A percentile compares a stretch with the other conserved stretches of the same genome.
These are phyloP conservation scores for Caenorhabditis becei DNA, from an alignment of 2,888 invertebrate genomes.

Conservation along the genomic window DNA sequence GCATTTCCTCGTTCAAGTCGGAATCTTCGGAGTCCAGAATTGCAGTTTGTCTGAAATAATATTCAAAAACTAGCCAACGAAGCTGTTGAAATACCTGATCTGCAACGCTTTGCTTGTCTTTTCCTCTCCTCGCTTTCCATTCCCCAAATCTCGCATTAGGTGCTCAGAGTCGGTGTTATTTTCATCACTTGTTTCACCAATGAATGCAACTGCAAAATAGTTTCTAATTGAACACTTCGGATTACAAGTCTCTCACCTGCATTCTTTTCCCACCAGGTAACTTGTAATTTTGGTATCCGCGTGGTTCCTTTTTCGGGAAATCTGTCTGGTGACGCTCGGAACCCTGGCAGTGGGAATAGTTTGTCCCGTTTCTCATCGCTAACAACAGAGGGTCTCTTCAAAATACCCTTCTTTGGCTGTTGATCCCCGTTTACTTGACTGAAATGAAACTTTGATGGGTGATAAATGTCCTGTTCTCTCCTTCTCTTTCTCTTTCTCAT, in stretches of 20 bases:
- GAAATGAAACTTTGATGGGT: slow-evolving; percentile 13
- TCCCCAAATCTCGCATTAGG: slow-evolving; percentile 66
- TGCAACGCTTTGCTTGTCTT: slow-evolving; percentile 31
- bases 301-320: slow-evolving; percentile 69
- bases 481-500: slow-evolving; percentile 3
- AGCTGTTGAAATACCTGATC: slow-evolving; percentile 30
- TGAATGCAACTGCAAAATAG: slow-evolving; percentile 75
- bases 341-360: slow-evolving; percentile 64
- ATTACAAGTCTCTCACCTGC: slow-evolving; percentile 72
- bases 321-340: slow-evolving; percentile 72
- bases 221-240: too few relatives aligned
- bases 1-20: slow-evolving; percentile 57
- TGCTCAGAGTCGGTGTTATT: slow-evolving; percentile 77
- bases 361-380: slow-evolving; percentile 61
- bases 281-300: slow-evolving; percentile 75
- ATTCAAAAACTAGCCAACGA: neutral
- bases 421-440: slow-evolving; percentile 58
- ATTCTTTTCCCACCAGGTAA: slow-evolving; percentile 81
- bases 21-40: slow-evolving; percentile 72
- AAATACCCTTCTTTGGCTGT: slow-evolving; percentile 74
- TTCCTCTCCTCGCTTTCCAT: slow-evolving; percentile 41
- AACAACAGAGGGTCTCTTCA: slow-evolving; percentile 70
- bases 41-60: slow-evolving; percentile 69
- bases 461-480: neutral
- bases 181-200: slow-evolving; percentile 81